Percentiles rank a stretch among this genome's conserved stretches.
phyloP scores from a whole-genome alignment of 2,113 vertebrate genomes.

The Myotis yumanensis region DNA sequence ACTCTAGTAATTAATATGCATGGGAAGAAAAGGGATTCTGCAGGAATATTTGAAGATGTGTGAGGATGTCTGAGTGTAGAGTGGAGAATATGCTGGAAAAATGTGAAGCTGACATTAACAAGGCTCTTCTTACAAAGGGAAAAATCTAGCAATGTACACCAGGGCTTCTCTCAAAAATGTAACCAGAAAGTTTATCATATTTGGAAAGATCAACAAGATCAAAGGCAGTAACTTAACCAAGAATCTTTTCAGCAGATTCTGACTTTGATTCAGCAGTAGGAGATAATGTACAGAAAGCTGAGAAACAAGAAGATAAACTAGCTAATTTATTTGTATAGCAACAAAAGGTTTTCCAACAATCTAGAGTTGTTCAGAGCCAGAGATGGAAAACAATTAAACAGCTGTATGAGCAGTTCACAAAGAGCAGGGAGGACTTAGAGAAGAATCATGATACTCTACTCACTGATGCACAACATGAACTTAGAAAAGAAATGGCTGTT shows the following conservation, averaged over 20 bases:
- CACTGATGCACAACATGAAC: conserved; percentile 90
- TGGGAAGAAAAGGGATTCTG: conserved; percentile 82
- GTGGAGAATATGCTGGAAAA: conserved; percentile 93
- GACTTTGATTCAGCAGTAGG: conserved; percentile 91
- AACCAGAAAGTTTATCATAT: conserved; percentile 93
- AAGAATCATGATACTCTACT: conserved; percentile 89
- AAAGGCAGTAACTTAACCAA: conserved; percentile 93
- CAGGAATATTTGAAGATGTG: conserved; percentile 76
- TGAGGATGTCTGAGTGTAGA: conserved; percentile 86
- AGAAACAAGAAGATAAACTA: conserved; percentile 94
- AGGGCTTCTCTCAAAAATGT: conserved; percentile 92
- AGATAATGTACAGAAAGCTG: conserved; percentile 88
- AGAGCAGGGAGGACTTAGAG: conserved; percentile 93
- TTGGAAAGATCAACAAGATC: conserved; percentile 91
- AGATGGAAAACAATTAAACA: conserved; percentile 90
- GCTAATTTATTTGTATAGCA: conserved; percentile 91
- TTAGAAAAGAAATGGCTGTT: conserved; percentile 94
- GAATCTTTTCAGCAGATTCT: conserved; percentile 92
- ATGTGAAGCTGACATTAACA: conserved; percentile 94
- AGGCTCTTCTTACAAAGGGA: conserved; percentile 91
- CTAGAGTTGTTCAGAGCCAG: conserved; percentile 91
- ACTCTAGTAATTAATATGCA: conserved; percentile 78
- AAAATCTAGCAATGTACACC: conserved; percentile 92
- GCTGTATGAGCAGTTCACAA: conserved; percentile 92
- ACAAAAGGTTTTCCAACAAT: conserved; percentile 94